These are phyloP conservation scores for Sphecodes monilicornis DNA, from an alignment of 2,888 invertebrate species.

Conservation along the genomic window DNA sequence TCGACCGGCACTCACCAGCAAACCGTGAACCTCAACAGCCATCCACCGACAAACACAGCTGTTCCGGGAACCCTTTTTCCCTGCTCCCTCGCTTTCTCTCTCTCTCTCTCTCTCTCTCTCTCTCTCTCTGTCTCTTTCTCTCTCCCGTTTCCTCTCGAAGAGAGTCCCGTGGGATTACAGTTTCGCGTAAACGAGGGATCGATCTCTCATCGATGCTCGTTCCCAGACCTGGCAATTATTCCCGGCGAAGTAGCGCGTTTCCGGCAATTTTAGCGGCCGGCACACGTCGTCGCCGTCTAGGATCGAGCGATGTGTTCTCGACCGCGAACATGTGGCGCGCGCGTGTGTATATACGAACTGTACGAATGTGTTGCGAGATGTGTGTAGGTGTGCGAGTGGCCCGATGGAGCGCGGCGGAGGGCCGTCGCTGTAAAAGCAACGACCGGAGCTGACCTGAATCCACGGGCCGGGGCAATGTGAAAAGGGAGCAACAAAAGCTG, in stretches of 20 bases:
- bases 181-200: constrained; percentile 46
- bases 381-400: constrained; percentile 34
- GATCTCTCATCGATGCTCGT: constrained; percentile 52
- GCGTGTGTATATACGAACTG: not conserved
- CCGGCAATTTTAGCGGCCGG: constrained; percentile 61
- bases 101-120: not conserved
- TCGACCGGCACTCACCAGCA: constrained; percentile 8
- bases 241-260: constrained; percentile 58
- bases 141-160: not conserved
- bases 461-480: constrained; percentile 67
- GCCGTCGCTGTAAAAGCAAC: constrained; percentile 69
- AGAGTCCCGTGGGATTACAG: not conserved
- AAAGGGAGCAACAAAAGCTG: constrained; percentile 73
- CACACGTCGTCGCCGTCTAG: constrained; percentile 51
- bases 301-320: constrained; percentile 47
- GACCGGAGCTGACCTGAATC: constrained; percentile 75
- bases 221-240: constrained; percentile 52
- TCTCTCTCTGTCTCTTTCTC: not conserved
- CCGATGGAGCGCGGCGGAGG: constrained; percentile 38
- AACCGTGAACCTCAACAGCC: constrained; percentile 10
- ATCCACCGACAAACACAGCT: not conserved
- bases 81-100: not conserved
- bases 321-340: not conserved
- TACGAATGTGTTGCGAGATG: not conserved
- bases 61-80: constrained; percentile 1